Percentiles rank a stretch among this genome's conserved stretches.
These are phyloP conservation scores for Nautilus pompilius DNA, from an alignment of 1,140 invertebrate genomes.

Conservation along the genomic window DNA sequence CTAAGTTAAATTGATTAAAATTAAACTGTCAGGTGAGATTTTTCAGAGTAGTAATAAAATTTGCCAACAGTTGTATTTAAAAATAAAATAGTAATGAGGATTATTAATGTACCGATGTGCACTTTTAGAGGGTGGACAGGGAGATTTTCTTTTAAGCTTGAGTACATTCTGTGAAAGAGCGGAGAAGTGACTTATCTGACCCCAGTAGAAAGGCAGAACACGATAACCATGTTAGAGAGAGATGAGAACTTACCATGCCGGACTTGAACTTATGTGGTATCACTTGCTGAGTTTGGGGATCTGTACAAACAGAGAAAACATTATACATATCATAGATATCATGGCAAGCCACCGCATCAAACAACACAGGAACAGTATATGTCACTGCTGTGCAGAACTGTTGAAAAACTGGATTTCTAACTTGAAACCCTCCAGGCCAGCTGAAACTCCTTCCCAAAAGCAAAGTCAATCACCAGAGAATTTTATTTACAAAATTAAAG, in stretches of 20 bases:
- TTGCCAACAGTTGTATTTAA: constrained; percentile 1
- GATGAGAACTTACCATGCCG: constrained; percentile 81
- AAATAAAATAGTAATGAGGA: constrained; percentile 2
- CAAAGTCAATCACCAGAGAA: constrained; percentile 16
- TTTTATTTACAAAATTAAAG: constrained; percentile 4
- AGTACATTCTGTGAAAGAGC: too few relatives aligned
- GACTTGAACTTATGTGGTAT: constrained; percentile 97
- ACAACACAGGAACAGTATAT: constrained; percentile 11
- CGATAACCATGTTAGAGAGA: background rate
- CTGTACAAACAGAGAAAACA: constrained; percentile 65
- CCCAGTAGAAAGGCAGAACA: background rate
- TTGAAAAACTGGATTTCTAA: background rate
- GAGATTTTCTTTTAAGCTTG: too few relatives aligned
- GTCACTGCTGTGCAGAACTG: background rate
- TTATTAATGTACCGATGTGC: constrained; percentile 1
- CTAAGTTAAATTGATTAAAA: too few relatives aligned
- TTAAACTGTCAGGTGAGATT: too few relatives aligned
- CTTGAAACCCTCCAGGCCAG: constrained; percentile 3
- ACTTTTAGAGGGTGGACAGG: too few relatives aligned
- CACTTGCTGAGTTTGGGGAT: constrained; percentile 95
- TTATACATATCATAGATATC: too few relatives aligned
- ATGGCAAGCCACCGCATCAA: constrained; percentile 15
- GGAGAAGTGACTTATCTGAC: background rate
- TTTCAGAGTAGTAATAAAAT: too few relatives aligned
- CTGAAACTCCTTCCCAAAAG: constrained; percentile 13